phyloP scores from a whole-genome alignment of 2,888 invertebrate species.

The Oligia strigilis region DNA sequence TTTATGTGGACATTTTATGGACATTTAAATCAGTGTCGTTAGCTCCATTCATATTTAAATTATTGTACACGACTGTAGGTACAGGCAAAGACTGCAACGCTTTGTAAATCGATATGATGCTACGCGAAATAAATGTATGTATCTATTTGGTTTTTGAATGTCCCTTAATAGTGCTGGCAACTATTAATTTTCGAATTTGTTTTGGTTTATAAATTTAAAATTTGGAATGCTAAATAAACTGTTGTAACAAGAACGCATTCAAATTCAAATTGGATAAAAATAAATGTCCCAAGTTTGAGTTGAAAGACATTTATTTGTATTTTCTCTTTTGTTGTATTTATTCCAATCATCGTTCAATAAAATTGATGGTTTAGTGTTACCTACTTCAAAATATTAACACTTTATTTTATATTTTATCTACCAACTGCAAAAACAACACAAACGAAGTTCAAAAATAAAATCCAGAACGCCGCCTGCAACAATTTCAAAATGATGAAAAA shows the following conservation, averaged over 20 bases:
- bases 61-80: conserved; percentile 51
- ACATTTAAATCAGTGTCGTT: conserved; percentile 64
- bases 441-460: no score
- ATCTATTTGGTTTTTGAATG: conserved; percentile 45
- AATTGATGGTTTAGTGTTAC: not conserved
- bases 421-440: not conserved
- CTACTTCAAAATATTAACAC: not conserved
- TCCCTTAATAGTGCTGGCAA: conserved; percentile 4
- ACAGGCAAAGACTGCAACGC: conserved; percentile 33
- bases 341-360: conserved; percentile 5
- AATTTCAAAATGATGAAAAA: no score
- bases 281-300: not conserved
- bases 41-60: conserved; percentile 72
- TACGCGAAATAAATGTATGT: conserved; percentile 19
- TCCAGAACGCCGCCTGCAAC: no score
- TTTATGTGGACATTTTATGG: conserved; percentile 31
- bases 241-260: conserved; percentile 7
- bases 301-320: not conserved
- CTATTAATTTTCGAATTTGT: not conserved
- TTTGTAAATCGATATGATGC: conserved; percentile 48
- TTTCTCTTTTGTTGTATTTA: not conserved
- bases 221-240: conserved; percentile 8
- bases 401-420: not conserved
- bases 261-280: conserved; percentile 15
- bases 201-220: conserved; percentile 3